Conservation (phyloP, 2,888 invertebrate genomes). For the Lasioglossum calceatum region DNA sequence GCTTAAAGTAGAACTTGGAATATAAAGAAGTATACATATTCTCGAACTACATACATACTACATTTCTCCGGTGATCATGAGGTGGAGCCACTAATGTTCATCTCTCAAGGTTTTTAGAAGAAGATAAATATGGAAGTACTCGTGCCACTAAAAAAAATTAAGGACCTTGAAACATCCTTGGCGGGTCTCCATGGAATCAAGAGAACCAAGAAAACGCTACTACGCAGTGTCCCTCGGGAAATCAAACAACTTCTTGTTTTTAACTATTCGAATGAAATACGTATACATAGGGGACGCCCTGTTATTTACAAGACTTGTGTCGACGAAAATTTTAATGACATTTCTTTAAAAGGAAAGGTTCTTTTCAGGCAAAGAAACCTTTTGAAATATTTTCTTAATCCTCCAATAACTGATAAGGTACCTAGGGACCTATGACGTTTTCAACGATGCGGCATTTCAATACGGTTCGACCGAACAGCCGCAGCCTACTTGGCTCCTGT, state of each 20-base stretch:
- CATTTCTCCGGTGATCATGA: neutral
- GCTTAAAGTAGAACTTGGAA: conserved; percentile 5
- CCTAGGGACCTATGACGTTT: too few relatives aligned
- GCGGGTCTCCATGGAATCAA: neutral
- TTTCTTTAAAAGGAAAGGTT: neutral
- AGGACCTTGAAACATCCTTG: neutral
- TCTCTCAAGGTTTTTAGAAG: neutral
- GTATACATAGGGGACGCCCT: neutral
- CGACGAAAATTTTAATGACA: neutral
- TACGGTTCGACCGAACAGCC: too few relatives aligned
- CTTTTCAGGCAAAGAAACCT: neutral
- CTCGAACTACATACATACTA: neutral
- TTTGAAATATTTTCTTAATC: neutral
- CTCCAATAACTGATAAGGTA: too few relatives aligned
- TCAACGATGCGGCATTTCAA: too few relatives aligned
- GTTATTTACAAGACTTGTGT: neutral
- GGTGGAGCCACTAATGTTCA: neutral
- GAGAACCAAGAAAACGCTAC: neutral
- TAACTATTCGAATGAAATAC: neutral
- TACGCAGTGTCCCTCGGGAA: neutral
- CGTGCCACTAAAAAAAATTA: neutral
- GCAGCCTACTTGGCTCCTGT: too few relatives aligned
- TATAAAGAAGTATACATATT: neutral
- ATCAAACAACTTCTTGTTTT: neutral
- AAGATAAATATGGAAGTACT: conserved; percentile 1